Conservation (phyloP, 2,113 vertebrate species). For the Xerus inauris region DNA sequence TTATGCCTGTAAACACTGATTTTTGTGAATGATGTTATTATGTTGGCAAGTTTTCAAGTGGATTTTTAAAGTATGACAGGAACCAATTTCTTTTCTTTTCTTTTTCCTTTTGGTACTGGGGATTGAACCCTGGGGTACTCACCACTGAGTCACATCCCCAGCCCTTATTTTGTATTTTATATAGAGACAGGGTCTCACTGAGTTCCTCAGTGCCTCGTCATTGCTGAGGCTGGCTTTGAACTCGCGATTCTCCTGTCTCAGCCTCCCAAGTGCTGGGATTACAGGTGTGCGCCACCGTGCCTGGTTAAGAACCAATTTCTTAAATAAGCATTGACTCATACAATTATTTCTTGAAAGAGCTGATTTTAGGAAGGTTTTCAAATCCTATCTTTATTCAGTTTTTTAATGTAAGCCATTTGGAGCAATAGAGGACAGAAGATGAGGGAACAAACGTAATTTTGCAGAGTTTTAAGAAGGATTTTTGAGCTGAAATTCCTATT, state of each 20-base stretch:
- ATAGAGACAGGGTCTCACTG: too few relatives aligned
- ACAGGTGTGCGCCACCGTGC: too few relatives aligned
- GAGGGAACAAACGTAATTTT: background rate
- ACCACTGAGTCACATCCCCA: too few relatives aligned
- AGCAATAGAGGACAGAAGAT: background rate
- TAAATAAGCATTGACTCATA: constrained; percentile 6
- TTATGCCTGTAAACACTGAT: constrained; percentile 48
- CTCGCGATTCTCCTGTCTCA: too few relatives aligned
- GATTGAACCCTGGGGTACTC: too few relatives aligned
- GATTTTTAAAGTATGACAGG: background rate
- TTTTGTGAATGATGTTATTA: constrained; percentile 46
- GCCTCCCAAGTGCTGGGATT: too few relatives aligned
- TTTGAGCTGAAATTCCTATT: background rate
- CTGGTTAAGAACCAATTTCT: constrained; percentile 57
- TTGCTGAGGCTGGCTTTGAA: too few relatives aligned
- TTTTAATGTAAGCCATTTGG: background rate
- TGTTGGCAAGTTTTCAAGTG: constrained; percentile 27
- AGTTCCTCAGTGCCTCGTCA: too few relatives aligned
- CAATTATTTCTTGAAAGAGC: constrained; percentile 3
- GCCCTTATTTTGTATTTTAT: too few relatives aligned
- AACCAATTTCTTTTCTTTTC: constrained; percentile 59
- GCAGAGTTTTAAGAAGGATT: background rate
- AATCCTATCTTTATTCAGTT: background rate
- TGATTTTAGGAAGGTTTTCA: constrained; percentile 28
- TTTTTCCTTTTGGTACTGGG: too few relatives aligned